phyloP scores from a whole-genome alignment of 2,113 vertebrate genomes.

The Hemichromis elongatus region DNA sequence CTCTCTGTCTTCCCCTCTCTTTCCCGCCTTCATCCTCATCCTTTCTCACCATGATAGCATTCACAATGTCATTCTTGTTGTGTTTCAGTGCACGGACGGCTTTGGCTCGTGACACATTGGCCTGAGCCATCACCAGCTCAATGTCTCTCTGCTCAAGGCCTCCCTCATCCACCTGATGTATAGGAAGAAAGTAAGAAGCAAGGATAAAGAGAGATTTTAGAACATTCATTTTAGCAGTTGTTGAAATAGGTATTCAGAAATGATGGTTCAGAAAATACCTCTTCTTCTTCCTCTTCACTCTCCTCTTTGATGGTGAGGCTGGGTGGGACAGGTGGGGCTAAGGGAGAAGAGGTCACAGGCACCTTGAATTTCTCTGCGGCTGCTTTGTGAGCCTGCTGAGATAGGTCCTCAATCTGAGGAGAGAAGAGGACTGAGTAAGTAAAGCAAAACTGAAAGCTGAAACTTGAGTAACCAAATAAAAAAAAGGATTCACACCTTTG shows the following conservation, averaged over 20 bases:
- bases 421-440: neutral
- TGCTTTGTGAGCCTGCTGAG: slow-evolving; percentile 95
- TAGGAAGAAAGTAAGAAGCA: neutral
- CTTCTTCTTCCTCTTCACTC: slow-evolving; percentile 87
- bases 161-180: slow-evolving; percentile 82
- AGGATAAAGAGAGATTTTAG: neutral
- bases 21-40: neutral
- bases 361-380: slow-evolving; percentile 97
- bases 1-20: neutral
- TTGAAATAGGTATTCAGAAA: neutral
- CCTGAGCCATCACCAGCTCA: slow-evolving; percentile 96
- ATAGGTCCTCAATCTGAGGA: slow-evolving; percentile 91
- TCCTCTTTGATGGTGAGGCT: slow-evolving; percentile 85
- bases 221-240: neutral
- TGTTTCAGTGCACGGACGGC: slow-evolving; percentile 88
- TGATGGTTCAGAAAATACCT: slow-evolving; percentile 16
- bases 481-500: slow-evolving; percentile 80
- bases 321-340: slow-evolving; percentile 77
- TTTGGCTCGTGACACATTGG: slow-evolving; percentile 91
- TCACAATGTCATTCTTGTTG: slow-evolving; percentile 98
- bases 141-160: slow-evolving; percentile 92
- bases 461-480: neutral
- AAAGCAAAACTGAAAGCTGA: neutral
- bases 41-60: slow-evolving; percentile 94
- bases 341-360: slow-evolving; percentile 82